Percentiles rank a stretch among this genome's conserved stretches.
Evolutionary conservation across 2,888 invertebrate genomes (phyloP).

Genomic region (Sisyra nigra): DNA sequence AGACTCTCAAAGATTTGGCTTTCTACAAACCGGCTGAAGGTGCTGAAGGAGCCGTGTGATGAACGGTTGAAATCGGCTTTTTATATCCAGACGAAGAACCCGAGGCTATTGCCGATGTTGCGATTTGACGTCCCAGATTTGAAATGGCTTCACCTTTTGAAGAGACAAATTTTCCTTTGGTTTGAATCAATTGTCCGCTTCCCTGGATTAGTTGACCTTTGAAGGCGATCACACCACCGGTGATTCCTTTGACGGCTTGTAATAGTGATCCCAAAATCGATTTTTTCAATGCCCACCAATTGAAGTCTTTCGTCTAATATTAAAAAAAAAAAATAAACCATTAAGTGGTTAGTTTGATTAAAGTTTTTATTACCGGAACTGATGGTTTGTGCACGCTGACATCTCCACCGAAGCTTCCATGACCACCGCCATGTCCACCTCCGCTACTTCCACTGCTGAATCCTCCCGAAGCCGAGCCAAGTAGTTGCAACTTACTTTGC

Average conservation of each 20-base stretch:
- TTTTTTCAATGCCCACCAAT: constrained; percentile 60
- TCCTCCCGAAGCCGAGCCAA: constrained; percentile 37
- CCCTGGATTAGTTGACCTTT: constrained; percentile 79
- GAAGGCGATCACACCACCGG: constrained; percentile 73
- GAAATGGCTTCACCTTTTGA: constrained; percentile 67
- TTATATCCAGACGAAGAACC: no score
- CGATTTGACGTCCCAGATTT: constrained; percentile 63
- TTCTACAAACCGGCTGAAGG: no score
- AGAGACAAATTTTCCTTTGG: constrained; percentile 49
- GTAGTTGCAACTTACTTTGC: constrained; percentile 34
- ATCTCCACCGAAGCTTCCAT: background rate
- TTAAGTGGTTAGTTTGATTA: background rate
- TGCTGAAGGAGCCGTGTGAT: no score
- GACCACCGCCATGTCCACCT: constrained; percentile 23
- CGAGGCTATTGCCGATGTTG: constrained; percentile 24
- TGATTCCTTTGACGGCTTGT: constrained; percentile 77
- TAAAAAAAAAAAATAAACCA: constrained; percentile 14
- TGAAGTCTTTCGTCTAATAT: constrained; percentile 20
- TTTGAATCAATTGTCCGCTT: constrained; percentile 49
- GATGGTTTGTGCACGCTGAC: background rate
- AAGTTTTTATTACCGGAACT: background rate
- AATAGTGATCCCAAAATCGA: constrained; percentile 67
- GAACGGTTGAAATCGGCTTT: no score
- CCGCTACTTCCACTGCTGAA: constrained; percentile 30
- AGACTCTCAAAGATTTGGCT: no score